Conservation (phyloP, 1,140 invertebrate species). For the Drosophila ogumai region DNA sequence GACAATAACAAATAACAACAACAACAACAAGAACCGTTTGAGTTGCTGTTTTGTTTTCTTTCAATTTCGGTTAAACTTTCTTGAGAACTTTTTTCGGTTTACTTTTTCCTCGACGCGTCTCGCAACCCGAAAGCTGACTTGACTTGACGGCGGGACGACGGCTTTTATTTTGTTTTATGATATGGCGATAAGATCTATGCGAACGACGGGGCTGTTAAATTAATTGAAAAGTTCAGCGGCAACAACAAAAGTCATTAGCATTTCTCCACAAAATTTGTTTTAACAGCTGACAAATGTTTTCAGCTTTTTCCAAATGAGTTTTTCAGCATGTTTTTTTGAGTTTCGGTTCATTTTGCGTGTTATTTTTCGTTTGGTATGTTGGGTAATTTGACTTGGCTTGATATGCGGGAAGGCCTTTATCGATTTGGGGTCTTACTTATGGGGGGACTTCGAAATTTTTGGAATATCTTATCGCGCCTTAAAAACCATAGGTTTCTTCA, state of each 20-base stretch:
- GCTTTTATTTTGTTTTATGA: conserved; percentile 66
- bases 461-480: conserved; percentile 18
- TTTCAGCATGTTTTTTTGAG: conserved; percentile 1
- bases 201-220: conserved; percentile 68
- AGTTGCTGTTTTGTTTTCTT: conserved; percentile 51
- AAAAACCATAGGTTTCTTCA: background rate
- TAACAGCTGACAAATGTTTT: conserved; percentile 76
- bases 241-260: conserved; percentile 68
- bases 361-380: conserved; percentile 30
- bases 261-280: conserved; percentile 70
- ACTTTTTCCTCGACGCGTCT: conserved; percentile 5
- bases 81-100: conserved; percentile 62
- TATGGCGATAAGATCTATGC: conserved; percentile 76
- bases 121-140: background rate
- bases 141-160: conserved; percentile 12
- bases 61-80: conserved; percentile 70
- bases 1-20: conserved; percentile 30
- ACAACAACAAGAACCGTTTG: conserved; percentile 54
- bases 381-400: conserved; percentile 49
- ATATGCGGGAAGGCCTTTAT: conserved; percentile 1
- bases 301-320: conserved; percentile 41
- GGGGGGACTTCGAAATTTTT: conserved; percentile 12
- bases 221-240: conserved; percentile 78
- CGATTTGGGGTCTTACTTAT: conserved; percentile 27
- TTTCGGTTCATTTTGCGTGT: conserved; percentile 43